Evolutionary conservation across 2,113 vertebrate genomes (phyloP).

Genomic region (Ellobius talpinus): DNA sequence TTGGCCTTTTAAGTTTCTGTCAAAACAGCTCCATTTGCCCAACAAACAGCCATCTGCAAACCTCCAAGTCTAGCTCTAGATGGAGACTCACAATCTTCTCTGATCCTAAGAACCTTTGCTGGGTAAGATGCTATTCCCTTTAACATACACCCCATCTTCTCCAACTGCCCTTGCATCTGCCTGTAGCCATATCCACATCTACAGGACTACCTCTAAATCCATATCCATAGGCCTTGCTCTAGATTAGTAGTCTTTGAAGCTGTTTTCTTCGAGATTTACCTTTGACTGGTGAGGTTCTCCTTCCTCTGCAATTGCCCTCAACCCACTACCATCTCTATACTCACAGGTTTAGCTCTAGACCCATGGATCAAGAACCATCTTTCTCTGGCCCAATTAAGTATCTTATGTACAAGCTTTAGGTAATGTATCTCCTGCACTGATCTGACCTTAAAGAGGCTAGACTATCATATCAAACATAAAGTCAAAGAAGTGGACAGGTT

Average conservation of each 20-base stretch:
- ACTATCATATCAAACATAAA: background rate
- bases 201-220: background rate
- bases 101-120: background rate
- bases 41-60: background rate
- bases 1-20: background rate
- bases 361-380: too few relatives aligned
- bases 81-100: background rate
- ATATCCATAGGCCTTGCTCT: background rate
- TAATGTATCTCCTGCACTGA: background rate
- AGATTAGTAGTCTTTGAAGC: background rate
- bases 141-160: background rate
- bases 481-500: background rate
- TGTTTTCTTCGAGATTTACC: background rate
- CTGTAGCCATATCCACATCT: background rate
- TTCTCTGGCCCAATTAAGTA: background rate
- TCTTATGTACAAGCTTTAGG: background rate
- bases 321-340: background rate
- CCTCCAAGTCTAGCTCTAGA: background rate
- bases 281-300: background rate
- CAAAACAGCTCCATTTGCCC: background rate
- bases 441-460: background rate
- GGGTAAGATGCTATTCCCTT: background rate
- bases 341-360: background rate
- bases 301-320: background rate
- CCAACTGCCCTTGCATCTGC: background rate